Evolutionary conservation across 2,113 vertebrate species (phyloP).

Genomic region (Apodemus sylvaticus): DNA sequence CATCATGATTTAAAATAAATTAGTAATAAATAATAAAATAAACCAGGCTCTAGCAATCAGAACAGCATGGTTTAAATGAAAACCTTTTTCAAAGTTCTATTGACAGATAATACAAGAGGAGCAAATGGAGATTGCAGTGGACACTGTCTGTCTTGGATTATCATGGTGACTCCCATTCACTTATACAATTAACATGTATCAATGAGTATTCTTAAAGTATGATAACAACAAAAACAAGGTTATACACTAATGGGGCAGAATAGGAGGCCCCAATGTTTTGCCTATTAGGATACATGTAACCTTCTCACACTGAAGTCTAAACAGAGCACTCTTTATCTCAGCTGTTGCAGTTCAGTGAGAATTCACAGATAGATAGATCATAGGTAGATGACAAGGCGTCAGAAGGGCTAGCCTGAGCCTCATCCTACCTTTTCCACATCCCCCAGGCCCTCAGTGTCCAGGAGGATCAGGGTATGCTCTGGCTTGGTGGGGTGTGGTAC

Average conservation of each 20-base stretch:
- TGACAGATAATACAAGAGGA: background rate
- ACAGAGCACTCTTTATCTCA: background rate
- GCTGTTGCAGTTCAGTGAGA: background rate
- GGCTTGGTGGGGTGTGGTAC: slow-evolving; percentile 66
- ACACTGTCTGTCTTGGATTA: background rate
- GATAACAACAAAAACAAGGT: background rate
- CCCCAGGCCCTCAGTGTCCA: slow-evolving; percentile 78
- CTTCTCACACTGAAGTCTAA: background rate
- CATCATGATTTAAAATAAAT: background rate
- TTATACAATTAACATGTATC: background rate
- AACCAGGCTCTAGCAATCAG: background rate
- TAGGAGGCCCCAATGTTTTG: background rate
- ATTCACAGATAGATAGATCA: background rate
- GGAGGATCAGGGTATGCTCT: slow-evolving; percentile 74
- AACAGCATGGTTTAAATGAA: background rate
- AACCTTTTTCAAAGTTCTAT: background rate
- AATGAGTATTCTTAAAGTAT: background rate
- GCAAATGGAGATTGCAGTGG: background rate
- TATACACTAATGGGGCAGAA: background rate
- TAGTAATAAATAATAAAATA: too few species aligned
- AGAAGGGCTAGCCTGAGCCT: too few species aligned
- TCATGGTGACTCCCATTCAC: background rate
- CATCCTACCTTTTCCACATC: slow-evolving; percentile 78
- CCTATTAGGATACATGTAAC: background rate
- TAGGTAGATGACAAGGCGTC: too few species aligned